Conservation (phyloP, 2,797 vertebrate genomes). For the Danio tinwini region DNA sequence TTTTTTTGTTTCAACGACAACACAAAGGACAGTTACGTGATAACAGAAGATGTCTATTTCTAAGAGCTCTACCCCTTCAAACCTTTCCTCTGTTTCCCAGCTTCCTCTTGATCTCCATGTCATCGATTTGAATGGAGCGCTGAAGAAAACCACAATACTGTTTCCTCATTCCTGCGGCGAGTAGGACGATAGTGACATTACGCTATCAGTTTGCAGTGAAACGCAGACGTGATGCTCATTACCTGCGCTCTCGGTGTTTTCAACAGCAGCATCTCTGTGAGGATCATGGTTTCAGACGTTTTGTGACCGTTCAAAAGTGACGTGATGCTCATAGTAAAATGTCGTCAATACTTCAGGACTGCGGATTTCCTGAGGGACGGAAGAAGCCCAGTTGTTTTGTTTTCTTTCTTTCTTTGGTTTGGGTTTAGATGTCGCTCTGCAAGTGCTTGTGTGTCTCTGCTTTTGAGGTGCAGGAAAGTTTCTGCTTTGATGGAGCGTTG, state of each 20-base stretch:
- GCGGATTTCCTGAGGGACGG: constrained; percentile 20
- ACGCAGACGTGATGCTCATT: constrained; percentile 3
- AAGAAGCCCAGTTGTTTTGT: neutral
- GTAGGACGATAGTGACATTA: constrained; percentile 24
- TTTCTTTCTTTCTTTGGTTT: neutral
- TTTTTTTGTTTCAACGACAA: neutral
- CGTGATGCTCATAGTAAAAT: constrained; percentile 38
- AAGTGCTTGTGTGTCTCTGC: constrained; percentile 44
- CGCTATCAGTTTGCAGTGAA: constrained; percentile 15
- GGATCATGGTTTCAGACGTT: constrained; percentile 36
- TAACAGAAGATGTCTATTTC: neutral
- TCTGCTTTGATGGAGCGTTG: constrained; percentile 40
- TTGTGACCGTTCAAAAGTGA: constrained; percentile 39
- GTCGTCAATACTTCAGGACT: constrained; percentile 7
- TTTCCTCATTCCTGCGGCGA: constrained; percentile 20
- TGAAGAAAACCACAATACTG: neutral
- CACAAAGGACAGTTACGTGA: neutral
- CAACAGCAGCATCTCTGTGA: constrained; percentile 37
- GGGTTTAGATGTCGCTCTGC: constrained; percentile 24
- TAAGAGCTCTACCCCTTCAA: neutral
- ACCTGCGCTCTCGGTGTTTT: constrained; percentile 13
- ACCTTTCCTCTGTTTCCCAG: neutral
- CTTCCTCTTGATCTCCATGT: constrained; percentile 7
- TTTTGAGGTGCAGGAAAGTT: constrained; percentile 34
- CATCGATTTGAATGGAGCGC: constrained; percentile 27